These are phyloP conservation scores for Barnardius zonarius DNA, from an alignment of 2,113 vertebrate genomes.

Conservation along the genomic window DNA sequence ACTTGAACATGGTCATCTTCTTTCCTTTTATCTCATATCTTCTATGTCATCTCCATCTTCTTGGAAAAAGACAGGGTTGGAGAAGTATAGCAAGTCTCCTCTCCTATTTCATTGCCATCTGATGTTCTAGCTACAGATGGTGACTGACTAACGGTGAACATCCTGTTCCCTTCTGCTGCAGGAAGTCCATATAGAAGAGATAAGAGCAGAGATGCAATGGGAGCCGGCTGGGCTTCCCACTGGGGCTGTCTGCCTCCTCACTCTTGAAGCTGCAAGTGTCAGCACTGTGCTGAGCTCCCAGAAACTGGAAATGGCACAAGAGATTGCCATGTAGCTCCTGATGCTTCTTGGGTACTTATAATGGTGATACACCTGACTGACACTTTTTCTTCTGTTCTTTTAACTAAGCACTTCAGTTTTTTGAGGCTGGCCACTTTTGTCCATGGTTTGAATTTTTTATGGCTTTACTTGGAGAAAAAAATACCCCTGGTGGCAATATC, in stretches of 20 bases:
- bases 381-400: not conserved
- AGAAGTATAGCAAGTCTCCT: not conserved
- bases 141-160: not conserved
- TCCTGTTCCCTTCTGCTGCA: constrained; percentile 22
- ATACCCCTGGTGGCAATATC: not conserved
- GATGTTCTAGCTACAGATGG: constrained; percentile 39
- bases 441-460: not conserved
- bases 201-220: not conserved
- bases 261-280: not conserved
- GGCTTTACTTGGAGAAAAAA: not conserved
- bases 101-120: not conserved
- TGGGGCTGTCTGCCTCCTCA: not conserved
- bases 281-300: not conserved
- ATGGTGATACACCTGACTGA: not conserved
- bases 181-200: not conserved
- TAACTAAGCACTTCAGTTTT: not conserved
- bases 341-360: not conserved
- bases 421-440: not conserved
- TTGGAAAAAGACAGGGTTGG: not conserved
- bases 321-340: not conserved
- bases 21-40: not conserved
- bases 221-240: not conserved
- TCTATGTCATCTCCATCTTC: not conserved
- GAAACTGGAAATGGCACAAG: not conserved
- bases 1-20: not conserved